Base-by-base conservation (phyloP, 2,888 invertebrate species). In the Lycophotia porphyrea region DNA sequence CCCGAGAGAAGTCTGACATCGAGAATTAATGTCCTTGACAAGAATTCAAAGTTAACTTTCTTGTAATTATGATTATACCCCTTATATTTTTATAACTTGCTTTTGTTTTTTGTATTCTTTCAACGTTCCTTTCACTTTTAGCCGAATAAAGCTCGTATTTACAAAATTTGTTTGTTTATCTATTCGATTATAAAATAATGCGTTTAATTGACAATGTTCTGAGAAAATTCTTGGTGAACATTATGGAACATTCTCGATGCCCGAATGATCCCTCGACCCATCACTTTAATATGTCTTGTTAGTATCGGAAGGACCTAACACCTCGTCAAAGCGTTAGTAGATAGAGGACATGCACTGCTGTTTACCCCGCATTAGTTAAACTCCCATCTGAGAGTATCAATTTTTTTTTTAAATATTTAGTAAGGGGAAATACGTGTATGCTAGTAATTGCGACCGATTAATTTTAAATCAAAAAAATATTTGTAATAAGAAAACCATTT, bases 261-360 rank as follows among this genome's bases (percentile, higher is more conserved):
- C 27, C 13, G 39, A 82, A 67, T 5, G 34, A 15, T 5, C 52
- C 42, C 58, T 44, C 34, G 34, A 31, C 21, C 39, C 61, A 63
- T 76, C 82, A 63, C 82, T 47, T 18, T 11, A 15, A 39, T 60
- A 39, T 27, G 52, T 71, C 70, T 63, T 72, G 80, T 84, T 80
- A 81, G 67, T 73, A 67, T 39, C 42, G 42, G 39, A 68, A 80
- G 60, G 64, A 81, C 63, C 86, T 82, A 80, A 42, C 88, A 84
- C 89, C 89, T 61, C 61, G 58, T 42, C 3, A 31, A 75, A 76
- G 71, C 71, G 55, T 75, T 76, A 84, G 47, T 64, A 47, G 24
- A 49, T 31, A 27, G 36, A 75, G 34, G 44, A 21, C 80, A 81
- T 79, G 47, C 84, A n/a, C 31, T 34, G 34, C 76, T 61, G 66